Conservation (phyloP, 2,888 invertebrate genomes). For the Bedellia somnulentella region DNA sequence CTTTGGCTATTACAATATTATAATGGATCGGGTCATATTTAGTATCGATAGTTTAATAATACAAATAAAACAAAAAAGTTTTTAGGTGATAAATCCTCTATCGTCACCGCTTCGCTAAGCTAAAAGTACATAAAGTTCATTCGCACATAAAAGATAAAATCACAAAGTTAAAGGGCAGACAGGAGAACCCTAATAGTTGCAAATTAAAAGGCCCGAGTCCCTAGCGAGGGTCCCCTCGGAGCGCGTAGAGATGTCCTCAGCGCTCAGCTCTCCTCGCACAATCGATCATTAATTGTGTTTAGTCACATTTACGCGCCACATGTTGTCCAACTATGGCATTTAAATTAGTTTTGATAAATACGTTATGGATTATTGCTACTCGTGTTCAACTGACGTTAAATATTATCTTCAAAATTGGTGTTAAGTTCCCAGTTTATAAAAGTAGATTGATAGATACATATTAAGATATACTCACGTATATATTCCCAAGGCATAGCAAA, state of each 20-base stretch:
- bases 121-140: neutral
- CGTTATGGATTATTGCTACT: too few relatives aligned
- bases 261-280: constrained; percentile 21
- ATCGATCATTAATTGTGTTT: constrained; percentile 59
- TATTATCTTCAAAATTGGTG: too few relatives aligned
- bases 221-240: constrained; percentile 36
- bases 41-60: too few relatives aligned
- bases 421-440: too few relatives aligned
- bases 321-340: constrained; percentile 27
- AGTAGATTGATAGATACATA: too few relatives aligned
- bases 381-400: too few relatives aligned
- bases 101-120: constrained; percentile 2
- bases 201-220: constrained; percentile 49
- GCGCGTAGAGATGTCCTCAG: neutral
- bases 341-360: too few relatives aligned
- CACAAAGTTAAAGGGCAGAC: too few relatives aligned
- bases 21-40: constrained; percentile 15
- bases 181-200: constrained; percentile 31
- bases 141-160: neutral
- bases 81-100: too few relatives aligned
- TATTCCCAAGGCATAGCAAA: too few relatives aligned
- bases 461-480: too few relatives aligned
- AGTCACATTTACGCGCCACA: constrained; percentile 54
- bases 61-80: too few relatives aligned
- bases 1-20: constrained; percentile 28